Base-by-base conservation (phyloP, 37 sponge, comb jelly and placozoan species). In the Crambe crambe region DNA sequence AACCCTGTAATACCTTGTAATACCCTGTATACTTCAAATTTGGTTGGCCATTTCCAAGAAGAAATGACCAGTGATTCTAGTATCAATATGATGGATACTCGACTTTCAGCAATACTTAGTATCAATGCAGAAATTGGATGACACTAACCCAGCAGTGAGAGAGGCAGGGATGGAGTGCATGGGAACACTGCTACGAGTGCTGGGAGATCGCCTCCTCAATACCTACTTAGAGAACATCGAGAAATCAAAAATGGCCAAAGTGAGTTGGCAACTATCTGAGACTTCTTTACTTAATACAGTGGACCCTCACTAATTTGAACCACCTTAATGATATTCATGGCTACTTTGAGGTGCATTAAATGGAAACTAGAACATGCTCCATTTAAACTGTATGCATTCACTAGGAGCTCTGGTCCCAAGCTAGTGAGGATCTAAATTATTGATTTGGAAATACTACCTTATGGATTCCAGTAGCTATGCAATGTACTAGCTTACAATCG, bases 201-300 rank as follows among this genome's bases (percentile, higher is more conserved):
- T 95, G 60, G 98, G 98, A 42, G 98, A 97, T 42, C 84, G 93
- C 60, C 78, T 82, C 10, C 80, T 97, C 89, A 71, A 74, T 20
- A 59, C 72, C 8, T 97, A 85, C 71, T 54, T 97, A 15, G 93
- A 92, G 73, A 85, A 67, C 4, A 18, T 97, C 6, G 98, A 97
- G 37, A 95, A 93, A 61, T 75, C 83, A 40, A 97, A 95, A 62
- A 88, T 86, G 87, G 77, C 89, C 18, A 95, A 70, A 70, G 81
- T 80, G 58, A 2, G 66, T 30, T 30, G 59, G 6, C 20, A 58
- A 2, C 2, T 26, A 58, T 26, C 21, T 3, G 59, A n/a, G n/a
- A n/a, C n/a, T n/a, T n/a, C n/a, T n/a, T n/a, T n/a, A n/a, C 54
- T 51, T 15, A 51, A 51, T 15, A 18, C 54, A 51, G 54, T 51